Evolutionary conservation across 2,113 vertebrate species (phyloP), one percentile per base, ranked within the genome.

Genomic region (Poeciliopsis occidentalis): DNA sequence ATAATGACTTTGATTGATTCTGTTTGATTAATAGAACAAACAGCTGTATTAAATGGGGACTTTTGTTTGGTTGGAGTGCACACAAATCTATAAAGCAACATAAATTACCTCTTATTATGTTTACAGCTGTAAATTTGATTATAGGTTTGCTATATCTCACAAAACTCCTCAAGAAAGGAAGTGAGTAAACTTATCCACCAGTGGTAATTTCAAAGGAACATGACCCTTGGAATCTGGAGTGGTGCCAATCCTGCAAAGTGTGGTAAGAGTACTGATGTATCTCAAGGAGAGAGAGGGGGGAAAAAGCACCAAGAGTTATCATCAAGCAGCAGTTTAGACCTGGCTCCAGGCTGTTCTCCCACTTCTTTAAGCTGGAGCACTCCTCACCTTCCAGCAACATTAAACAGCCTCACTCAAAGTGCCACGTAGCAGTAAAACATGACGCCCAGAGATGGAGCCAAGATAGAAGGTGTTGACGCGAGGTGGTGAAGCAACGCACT

Each of bases 401-500:
- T 84, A 69, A 89, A 88, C 85, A 80, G 71, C 64, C 77, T 64
- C 73, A 76, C 79, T 86, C 79, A 85, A 86, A 90, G 73, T 78
- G 67, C 77, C 78, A 85, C 67, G 63, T 64, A 71, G 80, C 81
- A 80, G 77, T 90, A 87, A 89, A 91, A 92, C 86, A 88, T 63
- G 76, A 89, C 5, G 91, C 84, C 78, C 68, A 61, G 68, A 85
- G 85, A 91, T 85, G 69, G 75, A 88, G 86, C 88, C 89, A 85
- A 93, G 91, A 87, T 86, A 83, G 79, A 86, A 80, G 73, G 75
- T 90, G 91, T 90, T 92, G 92, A 91, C 92, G 85, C 91, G 88
- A 90, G 82, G 77, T 61, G 74, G 87, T 80, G 87, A 84, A 83
- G 86, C 83, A 30, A 71, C 63, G 73, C 75, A 5, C 77, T 75